Base-by-base conservation (phyloP, 2,888 invertebrate genomes). In the Hyposoter didymator region DNA sequence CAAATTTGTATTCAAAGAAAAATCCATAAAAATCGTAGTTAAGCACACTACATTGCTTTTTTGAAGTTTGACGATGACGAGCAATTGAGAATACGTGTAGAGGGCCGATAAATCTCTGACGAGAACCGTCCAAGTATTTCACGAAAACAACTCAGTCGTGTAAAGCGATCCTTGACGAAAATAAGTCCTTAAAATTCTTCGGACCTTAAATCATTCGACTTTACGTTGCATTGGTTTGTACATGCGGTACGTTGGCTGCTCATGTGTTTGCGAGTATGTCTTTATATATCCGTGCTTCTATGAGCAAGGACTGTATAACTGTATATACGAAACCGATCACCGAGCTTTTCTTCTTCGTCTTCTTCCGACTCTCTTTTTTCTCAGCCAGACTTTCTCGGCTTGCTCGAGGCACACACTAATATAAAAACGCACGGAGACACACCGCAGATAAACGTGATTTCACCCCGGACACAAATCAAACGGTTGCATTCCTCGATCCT, bases 401-500 rank as follows among this genome's bases (percentile, higher is more conserved):
- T 66, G 74, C 49, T 67, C 78, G 62, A 62, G 19, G 43, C n/a
- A 39, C 45, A 66, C 73, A 72, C 73, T 72, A 69, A 70, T 69
- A 72, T 72, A 59, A 35, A 52, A 80, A 78, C 84, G 67, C 84
- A 75, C 73, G 64, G 32, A 62, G 35, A 55, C 80, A 87, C 85
- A 83, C 88, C 82, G 19, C 67, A 43, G 67, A 84, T 73, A 70
- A 76, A 78, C 59, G 80, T 66, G 62, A 73, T 72, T 74, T 76
- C 49, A 76, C 72, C 80, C 78, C 79, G 78, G 88, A 87, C 89
- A 88, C 88, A 84, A 91, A 90, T 90, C 90, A 87, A 84, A 88
- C 88, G 80, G 87, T 82, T 90, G 91, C 89, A 91, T 90, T 91
- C 91, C 88, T 80, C 73, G 80, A 80, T 73, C 83, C 83, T 85